Base-by-base conservation (phyloP, 2,113 vertebrate genomes). In the Poeciliopsis turrubarensis region DNA sequence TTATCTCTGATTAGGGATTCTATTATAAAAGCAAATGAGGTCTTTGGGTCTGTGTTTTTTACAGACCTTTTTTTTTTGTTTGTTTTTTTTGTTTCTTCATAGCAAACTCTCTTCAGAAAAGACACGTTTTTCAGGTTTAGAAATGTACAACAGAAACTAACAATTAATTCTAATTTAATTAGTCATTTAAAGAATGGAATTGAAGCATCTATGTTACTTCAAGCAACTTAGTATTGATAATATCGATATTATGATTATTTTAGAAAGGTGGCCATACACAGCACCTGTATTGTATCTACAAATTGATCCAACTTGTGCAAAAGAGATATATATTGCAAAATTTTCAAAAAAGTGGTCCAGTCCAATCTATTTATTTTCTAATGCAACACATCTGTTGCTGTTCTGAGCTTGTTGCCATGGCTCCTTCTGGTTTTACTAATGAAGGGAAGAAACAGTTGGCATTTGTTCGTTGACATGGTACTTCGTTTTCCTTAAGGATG, bases 11-110 rank as follows among this genome's bases (percentile, higher is more conserved):
- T 87, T 90, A 89, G 82, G 75, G 62, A 84, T 90, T 90, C 85
- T 81, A 88, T 89, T 87, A 87, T 84, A 89, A 86, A 82, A 89
- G 80, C 85, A 92, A 89, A 90, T 86, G 80, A 87, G 89, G 80
- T 89, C 86, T 87, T 57, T 70, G 63, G 84, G 79, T 80, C 68
- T 77, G 77, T 74, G 71, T 68, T 76, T 79, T 54, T 54, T 54
- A 7, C 15, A 8, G 15, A 8, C 22, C 47, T 54, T 54, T 54
- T 73, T 62, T 62, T 27, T 57, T 39, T n/a, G 60, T 51, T n/a
- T 32, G 3, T 27, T 57, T 39, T n/a, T 54, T 51, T n/a, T 32
- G 3, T n/a, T 19, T 12, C 4, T 37, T 37, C 34, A 37, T 37
- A 2, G 34, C 34, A 37, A 2, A 37, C 9, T 11, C 34, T 11